Base-by-base conservation (phyloP, 2,797 vertebrate species). In the Natrix natrix region DNA sequence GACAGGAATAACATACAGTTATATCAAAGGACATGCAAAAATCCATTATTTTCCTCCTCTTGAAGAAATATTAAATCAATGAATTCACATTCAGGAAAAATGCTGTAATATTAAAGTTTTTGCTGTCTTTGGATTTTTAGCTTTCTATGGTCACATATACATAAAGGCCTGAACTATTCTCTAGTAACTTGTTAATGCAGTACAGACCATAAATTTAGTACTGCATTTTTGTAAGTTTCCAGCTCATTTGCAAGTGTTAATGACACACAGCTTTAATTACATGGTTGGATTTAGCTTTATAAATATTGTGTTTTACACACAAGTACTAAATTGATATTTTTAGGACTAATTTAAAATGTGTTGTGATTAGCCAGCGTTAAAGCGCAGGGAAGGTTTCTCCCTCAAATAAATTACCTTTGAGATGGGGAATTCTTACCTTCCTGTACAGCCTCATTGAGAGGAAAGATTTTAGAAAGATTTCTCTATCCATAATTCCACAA, bases 291-390 rank as follows among this genome's bases (percentile, higher is more conserved):
- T 87, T 93, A 87, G 88, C 52, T 90, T 87, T 93, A 90, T 86
- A 90, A 90, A 93, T 57, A 87, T 93, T 92, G 14, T 86, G 78
- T 52, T 93, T 90, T 54, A 93, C 78, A 90, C 28, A 59, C 17
- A 37, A 28, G 7, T 26, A 48, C 17, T 32, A 69, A 87, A 28
- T 3, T 48, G 52, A 90, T 93, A 48, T 87, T 66, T 89, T 87
- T 69, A 57, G 92, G 54, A 86, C 26, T 57, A 87, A 59, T 90
- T 59, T 48, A 90, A 57, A 57, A 90, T 90, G 59, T 69, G 20
- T 55, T 69, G 54, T 87, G 83, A 87, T 90, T 48, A 87, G 61
- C 54, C 26, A 59, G 24, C 37, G 2, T 55, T n/a, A 74, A 60
- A 17, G 37, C 20, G 10, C 0, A 1, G 37, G 43, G 8, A 22